Base-by-base conservation (phyloP, 1,140 invertebrate species). In the Heliconius melpomene region DNA sequence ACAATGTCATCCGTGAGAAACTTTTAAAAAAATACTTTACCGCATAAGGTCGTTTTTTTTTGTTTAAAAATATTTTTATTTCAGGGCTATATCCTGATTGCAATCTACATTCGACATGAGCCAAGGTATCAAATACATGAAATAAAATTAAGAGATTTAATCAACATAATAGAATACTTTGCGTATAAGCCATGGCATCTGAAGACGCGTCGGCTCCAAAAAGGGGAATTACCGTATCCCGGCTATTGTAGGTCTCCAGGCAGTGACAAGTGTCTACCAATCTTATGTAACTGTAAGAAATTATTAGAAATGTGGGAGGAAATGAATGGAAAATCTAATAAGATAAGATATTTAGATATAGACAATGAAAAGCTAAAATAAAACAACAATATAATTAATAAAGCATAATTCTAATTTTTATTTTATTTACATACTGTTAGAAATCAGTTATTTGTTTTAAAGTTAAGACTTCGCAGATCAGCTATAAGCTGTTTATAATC, bases 161-260 rank as follows among this genome's bases (percentile, higher is more conserved):
- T 32, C 57, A 29, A 85, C 50, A 36, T 78, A n/a, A 46, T 84
- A 26, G 80, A 85, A 72, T 29, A 54, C 57, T 38, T 26, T 77
- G 20, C 46, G 20, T 80, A 80, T 72, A n/a, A 77, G 32, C 72
- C 72, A 54, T 72, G 72, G 46, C 26, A 79, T 75, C 20, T 82
- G 3, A 74, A 84, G 72, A 16, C 88, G 2, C 82, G 89, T 80
- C 93, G 91, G 90, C 74, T 92, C 1, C 89, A 86, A 57, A 84
- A 81, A 74, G 81, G 84, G 9, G 92, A 94, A 85, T 80, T 84
- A 1, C 93, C 93, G 0, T 94, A 86, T 66, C 93, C 93, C 8
- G 93, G 93, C 1, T 94, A 94, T 79, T 94, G 93, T 40, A 86
- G 93, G 50, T 86, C 88, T 2, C 93, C 93, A 1, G 91, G 89